Percentiles rank a stretch among this genome's conserved stretches.
Evolutionary conservation across 2,888 invertebrate genomes (phyloP).

Genomic region (Seira musarum): DNA sequence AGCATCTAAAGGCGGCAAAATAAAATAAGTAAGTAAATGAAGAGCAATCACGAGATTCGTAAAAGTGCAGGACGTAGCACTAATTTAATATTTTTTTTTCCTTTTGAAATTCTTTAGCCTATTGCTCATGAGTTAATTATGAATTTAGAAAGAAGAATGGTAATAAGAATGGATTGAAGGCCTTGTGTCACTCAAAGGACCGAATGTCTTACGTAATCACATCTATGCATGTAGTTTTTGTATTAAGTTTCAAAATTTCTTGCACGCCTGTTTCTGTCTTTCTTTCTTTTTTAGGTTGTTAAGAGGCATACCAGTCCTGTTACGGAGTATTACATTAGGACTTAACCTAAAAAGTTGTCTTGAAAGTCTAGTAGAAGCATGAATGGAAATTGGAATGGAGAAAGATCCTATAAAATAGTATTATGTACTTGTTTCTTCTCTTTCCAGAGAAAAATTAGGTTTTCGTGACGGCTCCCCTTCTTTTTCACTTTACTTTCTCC

Average conservation of each 20-base stretch:
- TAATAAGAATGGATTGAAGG: background rate
- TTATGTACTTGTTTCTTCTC: conserved; percentile 4
- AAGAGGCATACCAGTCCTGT: background rate
- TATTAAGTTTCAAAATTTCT: background rate
- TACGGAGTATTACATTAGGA: background rate
- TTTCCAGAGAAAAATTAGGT: background rate
- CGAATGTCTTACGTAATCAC: background rate
- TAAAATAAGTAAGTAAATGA: background rate
- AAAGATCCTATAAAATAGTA: conserved; percentile 5
- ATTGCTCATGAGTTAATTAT: conserved; percentile 7
- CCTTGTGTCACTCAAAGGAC: background rate
- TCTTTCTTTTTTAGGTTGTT: background rate
- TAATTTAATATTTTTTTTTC: too few relatives aligned
- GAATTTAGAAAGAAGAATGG: background rate
- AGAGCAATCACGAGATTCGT: background rate
- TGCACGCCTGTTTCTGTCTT: background rate
- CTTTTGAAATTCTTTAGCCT: background rate
- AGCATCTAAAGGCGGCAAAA: too few relatives aligned
- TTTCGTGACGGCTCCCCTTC: conserved; percentile 7
- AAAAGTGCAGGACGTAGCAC: background rate
- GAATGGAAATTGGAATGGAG: conserved; percentile 2
- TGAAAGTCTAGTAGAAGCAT: background rate
- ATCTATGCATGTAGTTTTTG: background rate
- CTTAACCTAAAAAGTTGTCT: conserved; percentile 1
- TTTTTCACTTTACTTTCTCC: background rate